A percentile compares a stretch with the other conserved stretches of the same genome.
These are phyloP conservation scores for Carpatolechia fugitivella DNA, from an alignment of 2,888 invertebrate genomes.

Conservation along the genomic window DNA sequence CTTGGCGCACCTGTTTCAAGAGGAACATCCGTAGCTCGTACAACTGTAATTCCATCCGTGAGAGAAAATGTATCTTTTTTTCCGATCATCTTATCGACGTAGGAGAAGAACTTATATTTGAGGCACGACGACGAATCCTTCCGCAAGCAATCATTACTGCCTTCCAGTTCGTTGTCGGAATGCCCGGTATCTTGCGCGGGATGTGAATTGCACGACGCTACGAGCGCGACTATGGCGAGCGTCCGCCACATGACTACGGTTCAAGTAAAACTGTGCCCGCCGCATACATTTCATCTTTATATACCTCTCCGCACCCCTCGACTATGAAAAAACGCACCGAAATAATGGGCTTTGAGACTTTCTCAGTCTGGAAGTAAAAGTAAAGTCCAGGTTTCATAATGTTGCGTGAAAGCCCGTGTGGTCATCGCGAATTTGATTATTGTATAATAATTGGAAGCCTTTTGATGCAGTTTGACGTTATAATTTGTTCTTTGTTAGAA, in stretches of 20 bases:
- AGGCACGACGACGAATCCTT: conserved; percentile 92
- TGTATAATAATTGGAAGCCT: neutral
- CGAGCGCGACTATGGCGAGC: conserved; percentile 52
- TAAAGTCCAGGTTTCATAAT: conserved; percentile 71
- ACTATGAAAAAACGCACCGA: conserved; percentile 54
- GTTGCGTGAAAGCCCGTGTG: conserved; percentile 56
- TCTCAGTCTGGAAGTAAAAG: conserved; percentile 73
- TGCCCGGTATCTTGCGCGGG: conserved; percentile 86
- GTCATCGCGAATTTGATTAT: conserved; percentile 44
- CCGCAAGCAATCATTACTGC: conserved; percentile 87
- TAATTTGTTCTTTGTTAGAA: neutral
- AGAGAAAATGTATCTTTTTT: conserved; percentile 89
- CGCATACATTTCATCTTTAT: conserved; percentile 51
- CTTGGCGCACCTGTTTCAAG: conserved; percentile 89
- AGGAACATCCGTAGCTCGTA: conserved; percentile 84
- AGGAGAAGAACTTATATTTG: conserved; percentile 92
- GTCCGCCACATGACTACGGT: conserved; percentile 65
- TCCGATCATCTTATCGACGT: conserved; percentile 90
- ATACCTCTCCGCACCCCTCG: conserved; percentile 64
- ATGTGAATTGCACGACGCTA: conserved; percentile 80
- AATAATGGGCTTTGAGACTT: conserved; percentile 55
- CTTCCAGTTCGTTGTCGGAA: conserved; percentile 88
- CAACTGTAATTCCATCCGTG: conserved; percentile 90
- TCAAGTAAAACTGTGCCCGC: conserved; percentile 58
- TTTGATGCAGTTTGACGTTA: neutral